Percentiles rank a stretch among this genome's conserved stretches.
phyloP scores from a whole-genome alignment of 2,113 vertebrate genomes.

The Grantiella picta region DNA sequence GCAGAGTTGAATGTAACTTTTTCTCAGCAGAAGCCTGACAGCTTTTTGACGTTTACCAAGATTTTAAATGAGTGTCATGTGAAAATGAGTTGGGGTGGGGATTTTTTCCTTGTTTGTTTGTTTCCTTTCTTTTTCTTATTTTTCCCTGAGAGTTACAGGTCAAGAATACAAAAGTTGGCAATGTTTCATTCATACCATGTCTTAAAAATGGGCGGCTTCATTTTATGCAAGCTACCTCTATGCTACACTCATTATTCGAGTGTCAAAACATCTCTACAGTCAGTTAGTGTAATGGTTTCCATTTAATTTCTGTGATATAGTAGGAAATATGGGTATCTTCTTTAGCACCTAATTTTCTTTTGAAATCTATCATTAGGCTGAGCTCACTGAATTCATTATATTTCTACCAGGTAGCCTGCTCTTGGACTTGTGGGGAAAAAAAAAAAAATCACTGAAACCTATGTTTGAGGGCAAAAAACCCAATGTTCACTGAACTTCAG shows the following conservation, averaged over 20 bases:
- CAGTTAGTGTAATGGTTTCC: neutral
- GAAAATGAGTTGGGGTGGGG: neutral
- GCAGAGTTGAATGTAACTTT: neutral
- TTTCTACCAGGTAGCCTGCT: neutral
- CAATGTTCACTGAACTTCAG: neutral
- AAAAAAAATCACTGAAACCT: neutral
- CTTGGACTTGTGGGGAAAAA: neutral
- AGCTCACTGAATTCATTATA: neutral
- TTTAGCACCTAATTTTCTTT: neutral
- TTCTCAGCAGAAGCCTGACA: neutral
- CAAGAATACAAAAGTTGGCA: neutral
- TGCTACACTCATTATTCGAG: neutral
- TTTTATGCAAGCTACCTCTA: neutral
- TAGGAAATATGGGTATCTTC: neutral
- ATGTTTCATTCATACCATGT: neutral
- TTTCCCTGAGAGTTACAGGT: neutral
- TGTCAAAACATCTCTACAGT: neutral
- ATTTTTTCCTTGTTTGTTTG: neutral
- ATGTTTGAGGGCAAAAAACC: neutral
- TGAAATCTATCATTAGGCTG: neutral
- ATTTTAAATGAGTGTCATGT: neutral
- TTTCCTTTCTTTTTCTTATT: neutral
- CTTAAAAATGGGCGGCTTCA: neutral
- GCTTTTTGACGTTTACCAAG: neutral
- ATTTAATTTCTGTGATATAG: neutral